Evolutionary conservation across 2,797 vertebrate species (phyloP), one percentile per base, ranked within the genome.

Genomic region (Syndactyla subalaris): DNA sequence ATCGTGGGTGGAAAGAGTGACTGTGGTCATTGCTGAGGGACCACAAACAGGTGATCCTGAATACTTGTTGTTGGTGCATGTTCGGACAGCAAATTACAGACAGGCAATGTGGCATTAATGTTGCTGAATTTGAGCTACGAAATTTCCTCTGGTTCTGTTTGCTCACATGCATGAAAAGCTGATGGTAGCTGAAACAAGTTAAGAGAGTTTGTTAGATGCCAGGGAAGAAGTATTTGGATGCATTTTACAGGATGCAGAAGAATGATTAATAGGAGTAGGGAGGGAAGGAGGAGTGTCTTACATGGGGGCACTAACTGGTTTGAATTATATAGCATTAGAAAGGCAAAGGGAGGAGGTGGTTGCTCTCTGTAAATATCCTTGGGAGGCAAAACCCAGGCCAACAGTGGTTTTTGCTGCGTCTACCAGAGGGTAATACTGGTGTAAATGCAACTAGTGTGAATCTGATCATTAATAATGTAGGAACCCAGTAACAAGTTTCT

Each of bases 21-120:
- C 70, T 36, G 8, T 41, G 24, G 13, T 68, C 57, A 30, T 55
- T 71, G 45, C 38, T 0, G 0, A 65, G 18, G 27, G 16, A 45
- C 39, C 49, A 63, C 54, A 91, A 34, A 4, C 7, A 54, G 19
- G 21, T 63, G n/a, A 68, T 63, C 34, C 45, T 83, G 38, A 85
- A 5, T 32, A 5, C 38, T 58, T 65, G 24, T 39, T 55, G 14
- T 12, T 52, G 2, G 1, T 68, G 30, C 41, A 4, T 5, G 11
- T 89, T 58, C 67, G 63, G 63, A 29, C 72, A 65, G 61, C 29
- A 68, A 57, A 71, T 59, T 75, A 36, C 29, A 88, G 71, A 34
- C 1, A 4, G 30, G 36, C 27, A 72, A 55, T 1, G 5, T 55
- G 58, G 17, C 51, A 52, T 76, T 43, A 39, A 22, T 49, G 14